Base-by-base conservation (phyloP, 2,797 vertebrate genomes). In the Myotis vivesi region DNA sequence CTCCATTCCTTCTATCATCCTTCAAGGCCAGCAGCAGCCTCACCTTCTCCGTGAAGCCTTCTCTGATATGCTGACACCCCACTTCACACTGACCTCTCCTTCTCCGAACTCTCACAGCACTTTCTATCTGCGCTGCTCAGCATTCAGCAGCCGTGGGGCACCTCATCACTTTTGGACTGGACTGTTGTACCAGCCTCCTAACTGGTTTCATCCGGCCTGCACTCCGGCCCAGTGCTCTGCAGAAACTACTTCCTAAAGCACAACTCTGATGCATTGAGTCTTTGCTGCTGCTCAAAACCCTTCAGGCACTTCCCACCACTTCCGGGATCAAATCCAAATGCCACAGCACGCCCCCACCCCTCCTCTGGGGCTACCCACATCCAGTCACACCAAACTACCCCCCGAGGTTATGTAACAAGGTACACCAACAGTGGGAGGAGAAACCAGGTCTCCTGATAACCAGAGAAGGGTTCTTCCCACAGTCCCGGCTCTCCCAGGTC, bases 221-320 rank as follows among this genome's bases (percentile, higher is more conserved):
- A 17, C 36, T 17, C 33, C 11, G 72, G 53, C 13, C n/a, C 64
- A 28, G 19, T 11, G 33, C 8, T 49, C 82, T 86, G 68, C 5
- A 28, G 38, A 51, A 57, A 93, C 59, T 89, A 46, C 1, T 75
- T 79, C 82, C 23, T 44, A 73, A 94, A 91, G 72, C 15, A 51
- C 17, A 38, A 4, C 53, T 59, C 12, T 62, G 38, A 71, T 23
- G 20, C 11, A 62, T 62, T 11, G 12, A 62, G 8, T 44, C 68
- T 75, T 71, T 20, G 22, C 3, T 22, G 19, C 4, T 83, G 25
- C 5, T 83, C n/a, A 49, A 71, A 66, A 11, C 15, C 55, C 36
- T 87, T n/a, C 41, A 11, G 68, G 36, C 13, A n/a, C 66, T 16
- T 96, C 69, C 49, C 15, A 68, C 51, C 2, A 25, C n/a, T 62